These are phyloP conservation scores for Picus viridis DNA, from an alignment of 2,797 vertebrate species.

Conservation along the genomic window DNA sequence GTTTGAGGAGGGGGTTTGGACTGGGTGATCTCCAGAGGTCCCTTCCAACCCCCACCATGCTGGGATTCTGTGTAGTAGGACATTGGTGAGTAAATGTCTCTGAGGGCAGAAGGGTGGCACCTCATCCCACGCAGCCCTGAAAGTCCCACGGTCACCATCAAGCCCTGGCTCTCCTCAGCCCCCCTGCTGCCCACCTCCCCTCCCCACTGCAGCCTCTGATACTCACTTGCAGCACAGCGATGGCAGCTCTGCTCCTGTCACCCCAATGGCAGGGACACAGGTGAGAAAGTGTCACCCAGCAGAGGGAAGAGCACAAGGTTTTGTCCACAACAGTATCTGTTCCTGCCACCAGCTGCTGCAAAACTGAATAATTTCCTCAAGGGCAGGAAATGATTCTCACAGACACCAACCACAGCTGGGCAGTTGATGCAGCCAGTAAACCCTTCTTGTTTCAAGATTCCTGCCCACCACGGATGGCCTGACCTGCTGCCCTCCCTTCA, in stretches of 20 bases:
- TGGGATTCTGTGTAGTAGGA: no score
- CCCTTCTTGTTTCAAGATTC: conserved; percentile 54
- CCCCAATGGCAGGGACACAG: background rate
- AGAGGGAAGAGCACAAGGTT: background rate
- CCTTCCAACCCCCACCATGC: no score
- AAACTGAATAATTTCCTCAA: conserved; percentile 42
- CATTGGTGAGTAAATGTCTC: background rate
- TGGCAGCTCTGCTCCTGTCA: background rate
- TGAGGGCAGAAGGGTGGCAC: background rate
- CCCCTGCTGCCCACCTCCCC: background rate
- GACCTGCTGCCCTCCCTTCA: background rate
- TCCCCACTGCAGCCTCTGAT: background rate
- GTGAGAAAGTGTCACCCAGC: background rate
- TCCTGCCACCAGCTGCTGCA: background rate
- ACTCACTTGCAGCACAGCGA: background rate
- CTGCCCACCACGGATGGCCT: conserved; percentile 33
- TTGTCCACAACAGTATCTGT: background rate
- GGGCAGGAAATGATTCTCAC: conserved; percentile 75
- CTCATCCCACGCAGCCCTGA: background rate
- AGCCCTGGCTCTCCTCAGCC: background rate
- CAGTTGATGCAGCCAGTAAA: conserved; percentile 62
- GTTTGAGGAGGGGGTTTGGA: no score
- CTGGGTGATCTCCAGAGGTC: no score
- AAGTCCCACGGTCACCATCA: background rate
- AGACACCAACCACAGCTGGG: conserved; percentile 68